Conservation (phyloP, 2,888 invertebrate genomes). For the Steinernema carpocapsae region DNA sequence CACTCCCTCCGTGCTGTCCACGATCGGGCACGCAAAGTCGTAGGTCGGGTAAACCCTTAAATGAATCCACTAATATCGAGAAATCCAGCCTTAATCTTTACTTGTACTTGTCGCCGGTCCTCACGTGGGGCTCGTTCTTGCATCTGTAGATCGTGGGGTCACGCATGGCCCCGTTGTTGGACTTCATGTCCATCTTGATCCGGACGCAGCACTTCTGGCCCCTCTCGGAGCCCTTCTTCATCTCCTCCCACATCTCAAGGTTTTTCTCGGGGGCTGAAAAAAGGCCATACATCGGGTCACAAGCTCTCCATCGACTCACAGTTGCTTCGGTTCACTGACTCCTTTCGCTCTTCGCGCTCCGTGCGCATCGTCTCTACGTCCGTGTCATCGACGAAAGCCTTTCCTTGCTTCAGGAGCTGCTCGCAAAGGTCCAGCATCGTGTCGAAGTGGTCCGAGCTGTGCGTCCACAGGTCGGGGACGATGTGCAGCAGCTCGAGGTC, state of each 20-base stretch:
- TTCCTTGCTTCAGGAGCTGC: constrained; percentile 81
- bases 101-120: constrained; percentile 93
- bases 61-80: constrained; percentile 73
- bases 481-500: constrained; percentile 89
- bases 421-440: constrained; percentile 86
- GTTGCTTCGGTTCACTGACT: constrained; percentile 74
- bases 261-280: constrained; percentile 81
- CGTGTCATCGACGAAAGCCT: constrained; percentile 95
- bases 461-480: constrained; percentile 88
- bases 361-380: constrained; percentile 91
- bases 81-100: constrained; percentile 70
- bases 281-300: constrained; percentile 83
- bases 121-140: constrained; percentile 90
- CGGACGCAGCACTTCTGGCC: constrained; percentile 92
- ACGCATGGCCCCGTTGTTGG: constrained; percentile 91
- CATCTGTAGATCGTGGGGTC: constrained; percentile 98
- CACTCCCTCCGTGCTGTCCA: constrained; percentile 93
- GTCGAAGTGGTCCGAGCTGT: constrained; percentile 96
- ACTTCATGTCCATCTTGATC: constrained; percentile 97
- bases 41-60: constrained; percentile 96
- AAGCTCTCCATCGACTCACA: constrained; percentile 79
- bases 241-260: constrained; percentile 88
- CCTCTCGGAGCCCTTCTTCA: constrained; percentile 79
- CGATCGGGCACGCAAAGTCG: constrained; percentile 99
- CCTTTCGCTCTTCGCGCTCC: constrained; percentile 85